These are phyloP conservation scores for Hylaeus anthracinus DNA, from an alignment of 1,140 invertebrate species.

Conservation along the genomic window DNA sequence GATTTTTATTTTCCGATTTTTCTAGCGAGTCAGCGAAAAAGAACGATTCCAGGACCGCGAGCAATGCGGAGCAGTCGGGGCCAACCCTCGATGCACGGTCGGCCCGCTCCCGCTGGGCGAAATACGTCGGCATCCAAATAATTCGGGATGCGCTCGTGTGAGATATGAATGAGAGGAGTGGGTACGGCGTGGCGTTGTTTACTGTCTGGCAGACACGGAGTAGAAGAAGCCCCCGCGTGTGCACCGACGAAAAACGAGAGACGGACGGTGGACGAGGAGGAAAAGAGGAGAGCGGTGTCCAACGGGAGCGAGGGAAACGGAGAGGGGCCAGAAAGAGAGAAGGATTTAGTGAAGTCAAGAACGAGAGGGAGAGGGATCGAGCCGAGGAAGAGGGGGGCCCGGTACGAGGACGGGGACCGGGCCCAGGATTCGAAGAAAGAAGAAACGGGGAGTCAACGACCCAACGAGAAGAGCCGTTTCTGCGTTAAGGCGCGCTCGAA, in stretches of 20 bases:
- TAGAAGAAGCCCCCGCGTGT: constrained; percentile 64
- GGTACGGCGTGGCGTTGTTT: constrained; percentile 71
- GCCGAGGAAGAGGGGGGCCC: constrained; percentile 51
- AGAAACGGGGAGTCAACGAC: constrained; percentile 78
- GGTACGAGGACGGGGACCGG: constrained; percentile 60
- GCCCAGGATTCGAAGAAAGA: constrained; percentile 75
- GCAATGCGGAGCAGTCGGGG: constrained; percentile 23
- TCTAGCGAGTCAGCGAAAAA: not conserved
- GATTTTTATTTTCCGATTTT: too few species aligned
- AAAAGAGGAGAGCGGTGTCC: constrained; percentile 12
- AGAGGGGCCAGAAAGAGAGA: constrained; percentile 7
- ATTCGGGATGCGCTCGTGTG: constrained; percentile 61
- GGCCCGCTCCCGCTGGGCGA: constrained; percentile 21
- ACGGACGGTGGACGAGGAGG: constrained; percentile 14
- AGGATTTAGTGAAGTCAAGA: not conserved
- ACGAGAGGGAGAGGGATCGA: not conserved
- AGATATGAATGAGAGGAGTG: constrained; percentile 72
- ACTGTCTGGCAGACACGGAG: constrained; percentile 68
- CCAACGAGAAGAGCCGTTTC: constrained; percentile 67
- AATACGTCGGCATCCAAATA: constrained; percentile 63
- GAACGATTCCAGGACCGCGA: constrained; percentile 7
- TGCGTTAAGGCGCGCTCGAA: constrained; percentile 65
- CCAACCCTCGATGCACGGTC: not conserved
- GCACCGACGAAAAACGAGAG: constrained; percentile 59
- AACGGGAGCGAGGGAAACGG: constrained; percentile 25